Evolutionary conservation across 2,113 vertebrate genomes (phyloP), one percentile per base, ranked within the genome.

Genomic region (Sphaerodactylus townsendi): DNA sequence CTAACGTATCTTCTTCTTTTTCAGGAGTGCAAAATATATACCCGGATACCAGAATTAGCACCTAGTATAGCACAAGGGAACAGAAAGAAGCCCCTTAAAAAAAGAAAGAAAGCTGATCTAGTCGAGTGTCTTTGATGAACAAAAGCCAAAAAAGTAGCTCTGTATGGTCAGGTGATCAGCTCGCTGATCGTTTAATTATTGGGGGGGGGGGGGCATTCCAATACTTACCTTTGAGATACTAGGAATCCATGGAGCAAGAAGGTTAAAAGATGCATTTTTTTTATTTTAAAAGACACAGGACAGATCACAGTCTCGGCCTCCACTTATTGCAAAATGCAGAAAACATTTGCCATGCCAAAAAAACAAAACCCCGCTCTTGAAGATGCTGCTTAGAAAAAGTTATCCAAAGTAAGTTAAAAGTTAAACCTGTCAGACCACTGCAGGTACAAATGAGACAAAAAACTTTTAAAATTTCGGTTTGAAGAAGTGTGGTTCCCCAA

Each of bases 11-110:
- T 77, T 28, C n/a, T n/a, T n/a, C n/a, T 19, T 62, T 62, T 85
- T 53, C 56, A 44, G 85, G 85, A 90, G 76, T 82, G 75, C 76
- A 70, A 62, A 53, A 59, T 6, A 37, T 41, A 82, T 83, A 84
- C 59, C 90, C 81, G 89, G 80, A 85, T 84, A 81, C 46, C 69
- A 62, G 82, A 88, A 79, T 85, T 91, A 94, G 94, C 94, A 95
- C 93, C 94, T 89, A 91, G 69, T 84, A 81, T 90, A 78, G 37
- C 82, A 44, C 37, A 84, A 14, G 91, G 82, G 71, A 50, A 50
- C 48, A 81, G 62, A 92, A 87, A 74, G 2, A 78, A 77, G 80
- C 59, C n/a, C 59, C 59, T 28, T 62, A 68, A 23, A 8, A 81
- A 65, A 71, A n/a, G n/a, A n/a, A 46, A 7, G 30, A 86, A 79